Conservation (phyloP, 2,113 vertebrate genomes). For the Pomatostomus ruficeps region DNA sequence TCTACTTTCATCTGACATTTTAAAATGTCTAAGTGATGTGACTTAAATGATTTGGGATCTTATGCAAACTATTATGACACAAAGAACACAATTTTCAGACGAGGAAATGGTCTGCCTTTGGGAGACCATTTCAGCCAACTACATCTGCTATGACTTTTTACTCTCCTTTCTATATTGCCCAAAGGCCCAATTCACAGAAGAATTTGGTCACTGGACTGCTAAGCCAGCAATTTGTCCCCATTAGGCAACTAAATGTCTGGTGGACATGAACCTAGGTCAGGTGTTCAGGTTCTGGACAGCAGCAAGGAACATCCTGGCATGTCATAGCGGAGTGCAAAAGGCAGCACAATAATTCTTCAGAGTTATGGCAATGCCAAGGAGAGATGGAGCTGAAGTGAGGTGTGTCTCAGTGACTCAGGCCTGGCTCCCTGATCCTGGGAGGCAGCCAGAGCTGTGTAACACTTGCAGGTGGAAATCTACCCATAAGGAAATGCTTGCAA, state of each 20-base stretch:
- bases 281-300: not conserved
- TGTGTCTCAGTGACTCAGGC: not conserved
- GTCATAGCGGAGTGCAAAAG: not conserved
- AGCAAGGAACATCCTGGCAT: not conserved
- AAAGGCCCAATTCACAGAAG: not conserved
- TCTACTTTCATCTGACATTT: constrained; percentile 7
- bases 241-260: not conserved
- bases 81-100: not conserved
- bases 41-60: not conserved
- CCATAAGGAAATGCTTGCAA: not conserved
- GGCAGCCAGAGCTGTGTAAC: not conserved
- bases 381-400: not conserved
- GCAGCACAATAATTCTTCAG: not conserved
- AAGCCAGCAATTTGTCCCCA: not conserved
- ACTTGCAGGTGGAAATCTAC: not conserved
- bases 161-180: not conserved
- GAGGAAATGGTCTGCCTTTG: not conserved
- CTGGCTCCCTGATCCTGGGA: not conserved
- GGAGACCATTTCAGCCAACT: not conserved
- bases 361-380: not conserved
- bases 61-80: not conserved
- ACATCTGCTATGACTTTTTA: not conserved
- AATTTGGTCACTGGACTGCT: not conserved
- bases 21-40: not conserved
- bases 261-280: not conserved